Base-by-base conservation (phyloP, 2,113 vertebrate species). In the Heloderma charlesbogerti region DNA sequence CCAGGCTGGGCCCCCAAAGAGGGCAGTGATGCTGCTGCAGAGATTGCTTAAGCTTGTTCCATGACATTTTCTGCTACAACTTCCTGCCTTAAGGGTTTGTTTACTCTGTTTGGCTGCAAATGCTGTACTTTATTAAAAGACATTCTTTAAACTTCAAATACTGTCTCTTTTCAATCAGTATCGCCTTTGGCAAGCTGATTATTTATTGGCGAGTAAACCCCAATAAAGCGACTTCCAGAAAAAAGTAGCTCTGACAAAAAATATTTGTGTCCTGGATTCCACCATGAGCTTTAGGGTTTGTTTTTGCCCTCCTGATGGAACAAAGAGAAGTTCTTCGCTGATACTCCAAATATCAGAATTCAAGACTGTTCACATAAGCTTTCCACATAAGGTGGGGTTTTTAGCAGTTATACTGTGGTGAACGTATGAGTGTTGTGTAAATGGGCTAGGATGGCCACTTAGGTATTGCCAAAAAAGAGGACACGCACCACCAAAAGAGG, bases 1-100 rank as follows among this genome's bases (percentile, higher is more conserved):
- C 93, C 84, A 27, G 43, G 90, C 78, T 79, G 90, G 72, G 89
- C 83, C 87, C 92, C 40, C 87, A 0, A 66, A 88, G 40, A 79
- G n/a, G 63, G 69, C 18, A 43, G 75, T 34, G 20, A 79, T 80
- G 29, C 60, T n/a, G 13, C 51, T 34, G 90, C 13, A 31, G 82
- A 91, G 74, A n/a, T 75, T 94, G 51, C n/a, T 43, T 91, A 88
- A 92, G 54, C 85, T 84, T 89, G 91, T 86, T 94, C 40, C 25
- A 25, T 94, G 95, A 95, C 66, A 92, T 92, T 89, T 88, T 72
- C 80, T 93, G 92, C 89, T 94, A 95, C 90, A 93, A 81, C 87
- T 93, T 94, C 88, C 88, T 95, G 91, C 88, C 89, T 88, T 20
- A 77, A 85, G 93, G 92, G 57, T 90, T 93, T 93, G 81, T 92